A percentile compares a stretch with the other conserved stretches of the same genome.
Evolutionary conservation across 2,797 vertebrate genomes (phyloP).

Genomic region (Margarornis squamiger): DNA sequence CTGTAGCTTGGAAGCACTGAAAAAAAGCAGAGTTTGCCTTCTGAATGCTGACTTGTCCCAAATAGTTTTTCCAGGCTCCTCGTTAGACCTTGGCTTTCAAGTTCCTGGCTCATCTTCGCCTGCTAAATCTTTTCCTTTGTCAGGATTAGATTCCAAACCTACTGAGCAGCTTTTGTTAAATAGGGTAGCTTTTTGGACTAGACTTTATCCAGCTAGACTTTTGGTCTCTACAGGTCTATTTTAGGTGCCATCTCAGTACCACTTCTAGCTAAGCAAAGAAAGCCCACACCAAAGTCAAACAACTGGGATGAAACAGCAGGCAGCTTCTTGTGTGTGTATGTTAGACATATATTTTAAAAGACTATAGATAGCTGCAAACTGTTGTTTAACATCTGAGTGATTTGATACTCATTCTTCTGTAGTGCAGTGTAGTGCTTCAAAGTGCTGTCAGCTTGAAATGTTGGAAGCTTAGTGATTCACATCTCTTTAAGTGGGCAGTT

Average conservation of each 20-base stretch:
- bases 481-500: background rate
- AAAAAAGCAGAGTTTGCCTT: background rate
- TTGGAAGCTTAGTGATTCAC: background rate
- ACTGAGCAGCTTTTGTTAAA: background rate
- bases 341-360: background rate
- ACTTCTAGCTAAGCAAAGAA: background rate
- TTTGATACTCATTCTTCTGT: background rate
- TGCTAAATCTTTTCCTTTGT: background rate
- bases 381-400: background rate
- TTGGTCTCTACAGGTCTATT: background rate
- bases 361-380: background rate
- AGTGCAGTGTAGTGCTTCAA: background rate
- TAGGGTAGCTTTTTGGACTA: background rate
- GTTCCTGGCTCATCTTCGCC: background rate
- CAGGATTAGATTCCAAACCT: background rate
- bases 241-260: background rate
- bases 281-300: background rate
- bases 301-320: background rate
- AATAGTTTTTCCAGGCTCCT: background rate
- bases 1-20: background rate
- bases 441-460: background rate
- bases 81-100: background rate
- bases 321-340: background rate
- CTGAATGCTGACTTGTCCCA: background rate
- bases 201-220: background rate